Percentiles rank a stretch among this genome's conserved stretches.
Conservation (phyloP, 2,113 vertebrate species). For the Steatornis caripensis region DNA sequence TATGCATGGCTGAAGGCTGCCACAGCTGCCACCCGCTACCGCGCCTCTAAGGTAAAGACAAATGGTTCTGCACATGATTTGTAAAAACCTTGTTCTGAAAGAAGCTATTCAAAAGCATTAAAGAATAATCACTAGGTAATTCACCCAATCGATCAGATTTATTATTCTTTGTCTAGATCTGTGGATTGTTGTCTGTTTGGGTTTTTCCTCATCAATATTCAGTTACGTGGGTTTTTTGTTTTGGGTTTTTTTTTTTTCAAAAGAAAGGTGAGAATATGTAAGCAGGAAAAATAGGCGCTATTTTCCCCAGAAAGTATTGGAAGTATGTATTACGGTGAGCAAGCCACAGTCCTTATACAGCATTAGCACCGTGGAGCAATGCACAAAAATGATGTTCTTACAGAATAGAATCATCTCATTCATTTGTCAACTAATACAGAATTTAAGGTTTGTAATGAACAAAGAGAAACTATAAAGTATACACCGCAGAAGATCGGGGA, state of each 20-base stretch:
- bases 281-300: neutral
- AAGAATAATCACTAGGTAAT: neutral
- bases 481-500: neutral
- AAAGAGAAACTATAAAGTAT: neutral
- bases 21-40: neutral
- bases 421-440: neutral
- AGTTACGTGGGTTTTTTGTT: neutral
- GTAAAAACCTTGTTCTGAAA: neutral
- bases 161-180: neutral
- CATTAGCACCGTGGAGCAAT: neutral
- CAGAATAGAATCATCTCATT: neutral
- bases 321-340: neutral
- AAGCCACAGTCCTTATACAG: fast-evolving
- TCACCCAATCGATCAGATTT: neutral
- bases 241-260: neutral
- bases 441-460: neutral
- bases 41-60: neutral
- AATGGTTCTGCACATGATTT: neutral
- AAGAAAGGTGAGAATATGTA: neutral
- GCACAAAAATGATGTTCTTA: neutral
- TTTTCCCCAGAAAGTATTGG: neutral
- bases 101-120: neutral
- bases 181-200: neutral
- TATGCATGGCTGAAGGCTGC: neutral
- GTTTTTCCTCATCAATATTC: neutral